A percentile compares a stretch with the other conserved stretches of the same genome.
Evolutionary conservation across 2,797 vertebrate genomes (phyloP).

Genomic region (Spinibarbus caldwelli): DNA sequence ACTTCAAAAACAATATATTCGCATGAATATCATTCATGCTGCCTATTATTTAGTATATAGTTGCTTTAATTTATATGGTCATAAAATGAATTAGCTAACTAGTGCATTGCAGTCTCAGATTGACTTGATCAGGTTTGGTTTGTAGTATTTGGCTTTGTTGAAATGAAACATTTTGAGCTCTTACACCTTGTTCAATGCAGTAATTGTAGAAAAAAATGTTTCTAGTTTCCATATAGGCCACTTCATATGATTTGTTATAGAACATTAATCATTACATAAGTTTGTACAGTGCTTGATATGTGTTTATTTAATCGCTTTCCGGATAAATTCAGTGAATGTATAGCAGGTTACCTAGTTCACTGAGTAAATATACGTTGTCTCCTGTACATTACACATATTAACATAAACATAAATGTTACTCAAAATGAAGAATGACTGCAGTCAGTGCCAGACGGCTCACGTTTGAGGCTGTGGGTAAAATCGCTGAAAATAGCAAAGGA

Average conservation of each 20-base stretch:
- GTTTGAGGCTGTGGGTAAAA: neutral
- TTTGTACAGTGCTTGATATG: neutral
- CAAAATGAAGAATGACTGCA: slow-evolving; percentile 8
- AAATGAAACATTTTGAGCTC: neutral
- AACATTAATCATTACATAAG: slow-evolving; percentile 15
- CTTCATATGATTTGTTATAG: slow-evolving; percentile 1
- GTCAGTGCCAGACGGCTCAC: neutral
- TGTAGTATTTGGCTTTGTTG: neutral
- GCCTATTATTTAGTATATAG: neutral
- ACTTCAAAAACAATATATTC: neutral
- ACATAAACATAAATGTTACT: neutral
- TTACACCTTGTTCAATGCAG: neutral
- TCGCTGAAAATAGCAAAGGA: neutral
- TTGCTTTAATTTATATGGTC: neutral
- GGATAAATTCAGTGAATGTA: neutral
- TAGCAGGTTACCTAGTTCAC: neutral
- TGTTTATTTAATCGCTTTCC: slow-evolving; percentile 4
- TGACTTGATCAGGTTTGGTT: neutral
- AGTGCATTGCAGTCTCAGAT: neutral
- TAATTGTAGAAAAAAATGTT: neutral
- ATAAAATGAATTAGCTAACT: neutral
- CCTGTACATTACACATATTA: neutral
- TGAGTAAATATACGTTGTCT: neutral
- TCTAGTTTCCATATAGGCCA: neutral
- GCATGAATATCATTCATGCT: neutral